Base-by-base conservation (phyloP, 2,113 vertebrate genomes). In the Muntiacus muntjak region DNA sequence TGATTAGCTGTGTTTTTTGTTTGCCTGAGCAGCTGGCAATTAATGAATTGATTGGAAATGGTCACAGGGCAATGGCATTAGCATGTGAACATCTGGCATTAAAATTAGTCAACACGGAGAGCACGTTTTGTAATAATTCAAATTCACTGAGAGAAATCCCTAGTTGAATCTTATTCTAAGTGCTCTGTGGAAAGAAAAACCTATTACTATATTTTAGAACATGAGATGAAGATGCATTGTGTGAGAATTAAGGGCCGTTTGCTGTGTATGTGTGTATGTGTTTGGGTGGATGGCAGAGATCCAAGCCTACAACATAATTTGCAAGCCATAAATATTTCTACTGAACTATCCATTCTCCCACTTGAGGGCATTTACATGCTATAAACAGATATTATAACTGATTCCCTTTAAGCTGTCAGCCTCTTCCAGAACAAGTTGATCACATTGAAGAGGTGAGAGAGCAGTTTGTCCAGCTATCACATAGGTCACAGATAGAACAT, bases 21-120 rank as follows among this genome's bases (percentile, higher is more conserved):
- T 99, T 98, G 98, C 95, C 95, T 88, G 97, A 98, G 98, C 98
- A 99, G 97, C 98, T 99, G 98, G 98, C 97, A 98, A 98, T 99
- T 99, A 99, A 99, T 98, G 98, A 98, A 98, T 98, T 98, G 98
- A 98, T 99, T 98, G 98, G 97, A 99, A 98, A 98, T 98, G 98
- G 98, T 98, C 96, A 98, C 95, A 91, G 98, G 97, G 97, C 97
- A 98, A 97, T 98, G 97, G 96, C 98, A 98, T 98, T 98, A 98
- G 96, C 83, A 97, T 97, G 93, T 95, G 98, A 99, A 98, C 98
- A 99, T 98, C 98, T 99, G 99, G 98, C 97, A 98, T 98, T 98
- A 98, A 98, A 98, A 98, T 97, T 98, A 98, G 96, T 96, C 97
- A 98, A 97, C 1, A 5, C 11, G 91, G 89, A 98, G 54, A 82